Evolutionary conservation across 2,888 invertebrate species (phyloP).

Genomic region (Brachyopa scutellaris): DNA sequence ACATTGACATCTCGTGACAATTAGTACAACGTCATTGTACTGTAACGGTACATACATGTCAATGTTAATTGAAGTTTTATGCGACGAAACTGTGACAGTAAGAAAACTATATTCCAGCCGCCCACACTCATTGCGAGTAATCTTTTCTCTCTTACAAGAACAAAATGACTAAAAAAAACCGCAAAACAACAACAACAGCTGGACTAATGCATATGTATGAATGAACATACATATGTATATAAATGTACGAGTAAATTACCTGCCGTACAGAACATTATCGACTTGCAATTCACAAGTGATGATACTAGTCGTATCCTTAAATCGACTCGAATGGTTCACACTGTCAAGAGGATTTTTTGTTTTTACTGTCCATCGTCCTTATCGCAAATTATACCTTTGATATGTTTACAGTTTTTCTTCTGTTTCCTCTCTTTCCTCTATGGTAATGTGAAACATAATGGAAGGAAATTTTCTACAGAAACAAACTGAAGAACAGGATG

Average conservation of each 20-base stretch:
- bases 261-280: not conserved
- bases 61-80: too few relatives aligned
- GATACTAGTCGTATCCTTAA: not conserved
- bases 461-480: constrained; percentile 23
- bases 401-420: constrained; percentile 13
- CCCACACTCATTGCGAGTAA: constrained; percentile 13
- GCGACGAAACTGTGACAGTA: too few relatives aligned
- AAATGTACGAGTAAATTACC: too few relatives aligned
- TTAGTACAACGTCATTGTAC: constrained; percentile 7
- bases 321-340: constrained; percentile 1
- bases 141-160: not conserved
- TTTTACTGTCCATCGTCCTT: not conserved
- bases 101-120: too few relatives aligned
- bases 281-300: constrained; percentile 8
- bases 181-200: not conserved
- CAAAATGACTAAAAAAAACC: not conserved
- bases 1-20: constrained; percentile 47
- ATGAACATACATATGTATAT: too few relatives aligned
- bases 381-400: constrained; percentile 18
- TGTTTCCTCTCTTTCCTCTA: not conserved
- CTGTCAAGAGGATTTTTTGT: not conserved
- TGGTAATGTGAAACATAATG: constrained; percentile 8
- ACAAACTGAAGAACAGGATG: not conserved
- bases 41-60: constrained; percentile 21
- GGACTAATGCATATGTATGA: constrained; percentile 4